phyloP scores from a whole-genome alignment of 2,113 vertebrate species.

The Bubo blakistoni region DNA sequence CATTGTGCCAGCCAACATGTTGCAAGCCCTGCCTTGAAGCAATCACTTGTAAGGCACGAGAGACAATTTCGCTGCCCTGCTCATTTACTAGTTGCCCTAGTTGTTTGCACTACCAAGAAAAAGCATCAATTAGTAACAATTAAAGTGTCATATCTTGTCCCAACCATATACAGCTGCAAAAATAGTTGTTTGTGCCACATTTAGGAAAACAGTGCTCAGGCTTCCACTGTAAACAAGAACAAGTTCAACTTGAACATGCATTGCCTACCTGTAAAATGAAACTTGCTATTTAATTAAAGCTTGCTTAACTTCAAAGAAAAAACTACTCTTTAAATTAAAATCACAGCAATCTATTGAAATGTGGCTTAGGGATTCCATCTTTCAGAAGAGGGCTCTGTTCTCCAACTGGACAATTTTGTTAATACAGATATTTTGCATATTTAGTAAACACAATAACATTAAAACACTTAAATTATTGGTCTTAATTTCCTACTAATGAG shows the following conservation, averaged over 20 bases:
- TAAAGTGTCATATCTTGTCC: constrained; percentile 23
- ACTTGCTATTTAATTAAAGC: background rate
- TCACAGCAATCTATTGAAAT: background rate
- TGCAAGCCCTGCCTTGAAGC: constrained; percentile 33
- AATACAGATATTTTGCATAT: background rate
- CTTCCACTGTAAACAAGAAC: constrained; percentile 39
- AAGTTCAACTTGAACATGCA: background rate
- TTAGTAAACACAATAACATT: background rate
- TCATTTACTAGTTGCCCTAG: constrained; percentile 35
- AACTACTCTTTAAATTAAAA: background rate
- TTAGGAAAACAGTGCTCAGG: constrained; percentile 7
- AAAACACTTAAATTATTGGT: background rate
- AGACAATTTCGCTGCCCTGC: background rate
- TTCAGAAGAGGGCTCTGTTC: background rate
- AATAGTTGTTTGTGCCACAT: constrained; percentile 23
- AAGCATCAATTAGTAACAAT: constrained; percentile 62
- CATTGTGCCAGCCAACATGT: background rate
- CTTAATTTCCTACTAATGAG: background rate
- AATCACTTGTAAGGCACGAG: constrained; percentile 14
- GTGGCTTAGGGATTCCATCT: background rate
- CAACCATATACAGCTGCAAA: background rate
- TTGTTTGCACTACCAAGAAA: constrained; percentile 45
- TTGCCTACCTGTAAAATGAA: background rate
- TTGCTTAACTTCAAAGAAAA: background rate
- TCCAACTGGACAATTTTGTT: background rate